Percentiles rank a stretch among this genome's conserved stretches.
Conservation (phyloP, 2,113 vertebrate genomes). For the Xenus cinereus region DNA sequence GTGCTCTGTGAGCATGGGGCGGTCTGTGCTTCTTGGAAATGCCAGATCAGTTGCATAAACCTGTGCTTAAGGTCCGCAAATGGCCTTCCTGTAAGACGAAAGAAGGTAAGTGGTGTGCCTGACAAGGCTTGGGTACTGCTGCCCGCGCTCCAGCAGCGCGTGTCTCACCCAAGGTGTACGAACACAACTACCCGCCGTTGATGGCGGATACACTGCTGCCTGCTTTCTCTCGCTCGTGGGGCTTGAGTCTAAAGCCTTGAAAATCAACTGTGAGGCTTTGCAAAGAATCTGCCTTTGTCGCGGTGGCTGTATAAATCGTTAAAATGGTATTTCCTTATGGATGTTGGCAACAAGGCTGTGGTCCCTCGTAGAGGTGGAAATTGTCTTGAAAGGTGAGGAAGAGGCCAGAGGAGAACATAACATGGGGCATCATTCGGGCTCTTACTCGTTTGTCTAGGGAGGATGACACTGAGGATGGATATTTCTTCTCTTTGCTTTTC, state of each 20-base stretch:
- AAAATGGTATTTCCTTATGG: not conserved
- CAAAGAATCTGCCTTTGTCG: not conserved
- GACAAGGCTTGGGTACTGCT: fast-evolving
- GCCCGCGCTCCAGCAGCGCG: fast-evolving
- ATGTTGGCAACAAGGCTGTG: not conserved
- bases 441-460: not conserved
- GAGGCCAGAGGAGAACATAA: not conserved
- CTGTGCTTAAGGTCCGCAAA: not conserved
- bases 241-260: not conserved
- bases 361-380: not conserved
- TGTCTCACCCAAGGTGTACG: fast-evolving
- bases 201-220: not conserved
- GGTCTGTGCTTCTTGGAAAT: not conserved
- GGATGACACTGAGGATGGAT: not conserved
- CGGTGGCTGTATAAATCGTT: not conserved
- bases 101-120: slow-evolving; percentile 22
- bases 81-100: not conserved
- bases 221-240: not conserved
- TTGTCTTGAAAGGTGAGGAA: not conserved
- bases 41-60: not conserved
- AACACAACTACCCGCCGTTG: fast-evolving
- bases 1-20: not conserved
- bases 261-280: not conserved
- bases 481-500: not conserved
- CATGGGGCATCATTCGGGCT: not conserved